Percentiles rank a stretch among this genome's conserved stretches.
phyloP scores from a whole-genome alignment of 92 coral and sea anemone genomes.

The Palythoa grandiflora region DNA sequence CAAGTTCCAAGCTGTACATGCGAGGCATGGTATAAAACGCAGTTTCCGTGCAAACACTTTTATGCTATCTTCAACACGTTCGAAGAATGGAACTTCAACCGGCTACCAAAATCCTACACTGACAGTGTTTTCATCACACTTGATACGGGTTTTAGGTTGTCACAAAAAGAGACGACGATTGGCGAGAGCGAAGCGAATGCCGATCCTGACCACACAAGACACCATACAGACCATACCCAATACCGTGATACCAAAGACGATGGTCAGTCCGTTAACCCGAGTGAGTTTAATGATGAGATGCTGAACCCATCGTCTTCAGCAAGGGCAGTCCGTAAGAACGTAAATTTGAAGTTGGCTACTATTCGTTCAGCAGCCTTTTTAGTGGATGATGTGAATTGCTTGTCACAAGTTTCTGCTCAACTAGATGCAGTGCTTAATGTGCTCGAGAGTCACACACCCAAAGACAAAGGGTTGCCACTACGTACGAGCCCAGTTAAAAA shows the following conservation, averaged over 20 bases:
- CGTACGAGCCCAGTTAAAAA: slow-evolving; percentile 63
- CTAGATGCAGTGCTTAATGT: background rate
- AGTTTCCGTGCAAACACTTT: slow-evolving; percentile 67
- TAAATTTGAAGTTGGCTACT: background rate
- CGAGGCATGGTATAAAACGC: slow-evolving; percentile 65
- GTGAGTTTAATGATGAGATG: background rate
- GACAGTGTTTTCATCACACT: slow-evolving; percentile 61
- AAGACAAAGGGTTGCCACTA: slow-evolving; percentile 50
- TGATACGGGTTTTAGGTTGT: background rate
- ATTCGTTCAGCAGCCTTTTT: background rate
- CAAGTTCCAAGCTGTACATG: slow-evolving; percentile 58
- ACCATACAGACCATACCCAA: background rate
- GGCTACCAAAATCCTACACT: slow-evolving; percentile 44
- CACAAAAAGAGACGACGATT: too few species aligned
- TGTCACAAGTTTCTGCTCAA: slow-evolving; percentile 20
- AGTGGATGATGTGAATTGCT: background rate
- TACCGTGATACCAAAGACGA: background rate
- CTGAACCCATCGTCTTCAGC: background rate
- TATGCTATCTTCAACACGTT: too few species aligned
- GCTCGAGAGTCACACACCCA: slow-evolving; percentile 6
- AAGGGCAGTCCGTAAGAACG: background rate
- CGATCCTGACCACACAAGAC: background rate
- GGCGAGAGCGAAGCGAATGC: too few species aligned
- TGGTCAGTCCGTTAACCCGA: background rate
- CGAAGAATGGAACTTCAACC: slow-evolving; percentile 32